Base-by-base conservation (phyloP, 2,113 vertebrate species). In the Dissostichus mawsoni region DNA sequence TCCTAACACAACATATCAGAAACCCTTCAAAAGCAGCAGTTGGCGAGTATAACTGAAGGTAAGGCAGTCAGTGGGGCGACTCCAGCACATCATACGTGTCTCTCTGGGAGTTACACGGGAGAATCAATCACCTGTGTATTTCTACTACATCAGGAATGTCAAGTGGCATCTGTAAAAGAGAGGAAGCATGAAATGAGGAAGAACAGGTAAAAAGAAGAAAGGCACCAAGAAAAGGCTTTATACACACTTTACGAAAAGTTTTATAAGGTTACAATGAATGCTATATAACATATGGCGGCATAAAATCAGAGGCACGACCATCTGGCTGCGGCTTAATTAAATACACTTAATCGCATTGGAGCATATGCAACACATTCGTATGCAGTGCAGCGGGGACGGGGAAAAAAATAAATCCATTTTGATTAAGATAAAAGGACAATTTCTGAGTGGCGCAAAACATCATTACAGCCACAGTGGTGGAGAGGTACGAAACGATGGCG, bases 321-420 rank as follows among this genome's bases (percentile, higher is more conserved):
- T 91, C 89, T 90, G 90, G 80, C 71, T n/a, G 50, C 18, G 1
- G 79, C 70, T 57, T 83, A 87, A 92, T 91, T 86, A 89, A 88
- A 91, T 81, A 70, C 81, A 81, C 62, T 86, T 86, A 70, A 93
- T 91, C 85, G 83, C 67, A 76, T 76, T 74, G 7, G 3, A 57
- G 78, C 85, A 88, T 85, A 89, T 83, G 85, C 70, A 45, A 67
- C 51, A 5, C 64, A 69, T 67, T 83, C 62, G 75, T 57, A 76
- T 18, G 77, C 41, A 2, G 70, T 62, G 63, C 44, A 69, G 65
- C 81, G n/a, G 23, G 23, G 53, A 62, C n/a, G 6, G 33, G 36
- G 5, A 8, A 41, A 75, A 88, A 81, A 75, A 48, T 36, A 70
- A 87, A 78, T 68, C 67, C 50, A 64, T 76, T 88, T 68, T 91